Conservation (phyloP, 1,140 invertebrate species). For the Aphaenogaster rudis region DNA sequence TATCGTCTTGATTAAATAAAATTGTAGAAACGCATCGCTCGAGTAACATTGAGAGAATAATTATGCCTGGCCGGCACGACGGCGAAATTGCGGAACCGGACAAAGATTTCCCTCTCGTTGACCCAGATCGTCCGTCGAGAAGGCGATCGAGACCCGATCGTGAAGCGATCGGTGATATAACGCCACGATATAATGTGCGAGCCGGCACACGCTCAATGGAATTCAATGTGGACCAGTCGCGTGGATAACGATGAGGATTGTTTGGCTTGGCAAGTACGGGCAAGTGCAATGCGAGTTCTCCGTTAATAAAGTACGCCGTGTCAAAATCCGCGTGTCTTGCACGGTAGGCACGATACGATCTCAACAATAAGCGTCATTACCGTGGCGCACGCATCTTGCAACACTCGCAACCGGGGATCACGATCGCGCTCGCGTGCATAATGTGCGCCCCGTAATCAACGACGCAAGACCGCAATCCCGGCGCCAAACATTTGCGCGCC, state of each 20-base stretch:
- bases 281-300: background rate
- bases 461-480: constrained; percentile 43
- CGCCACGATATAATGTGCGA: background rate
- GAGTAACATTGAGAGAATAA: constrained; percentile 36
- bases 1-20: background rate
- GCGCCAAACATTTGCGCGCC: background rate
- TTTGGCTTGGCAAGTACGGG: background rate
- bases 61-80: constrained; percentile 1
- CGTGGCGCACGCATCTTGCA: constrained; percentile 43
- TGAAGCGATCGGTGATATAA: constrained; percentile 57
- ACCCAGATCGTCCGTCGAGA: constrained; percentile 66
- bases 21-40: background rate
- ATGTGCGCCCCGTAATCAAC: constrained; percentile 46
- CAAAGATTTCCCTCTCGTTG: constrained; percentile 71
- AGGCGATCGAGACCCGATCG: constrained; percentile 52
- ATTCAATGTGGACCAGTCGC: constrained; percentile 1
- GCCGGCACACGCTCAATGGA: background rate
- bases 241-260: constrained; percentile 13
- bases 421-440: constrained; percentile 55
- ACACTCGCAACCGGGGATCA: constrained; percentile 7
- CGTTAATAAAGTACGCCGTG: constrained; percentile 24
- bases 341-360: constrained; percentile 24
- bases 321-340: constrained; percentile 18
- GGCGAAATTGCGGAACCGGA: constrained; percentile 62
- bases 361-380: constrained; percentile 51